Percentiles rank a stretch among this genome's conserved stretches.
Evolutionary conservation across 2,113 vertebrate genomes (phyloP).

Genomic region (Gallinago jamesoni): DNA sequence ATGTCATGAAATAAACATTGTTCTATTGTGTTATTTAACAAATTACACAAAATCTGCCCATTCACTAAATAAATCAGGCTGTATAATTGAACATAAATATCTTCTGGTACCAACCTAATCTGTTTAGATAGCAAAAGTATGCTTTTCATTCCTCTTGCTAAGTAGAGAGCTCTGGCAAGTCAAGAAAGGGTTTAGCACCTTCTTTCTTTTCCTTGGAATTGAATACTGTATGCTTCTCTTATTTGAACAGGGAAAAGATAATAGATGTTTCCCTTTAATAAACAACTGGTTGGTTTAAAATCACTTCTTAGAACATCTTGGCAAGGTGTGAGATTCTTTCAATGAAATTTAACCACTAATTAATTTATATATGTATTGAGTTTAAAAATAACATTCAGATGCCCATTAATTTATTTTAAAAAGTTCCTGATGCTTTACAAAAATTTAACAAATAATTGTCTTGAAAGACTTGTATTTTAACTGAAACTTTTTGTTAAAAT

Average conservation of each 20-base stretch:
- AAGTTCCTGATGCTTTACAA: not conserved
- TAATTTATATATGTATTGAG: not conserved
- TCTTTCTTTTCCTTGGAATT: not conserved
- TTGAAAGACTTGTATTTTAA: not conserved
- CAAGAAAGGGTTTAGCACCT: not conserved
- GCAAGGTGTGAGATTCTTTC: not conserved
- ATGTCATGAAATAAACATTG: not conserved
- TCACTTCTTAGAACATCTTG: not conserved
- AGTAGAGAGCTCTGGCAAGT: not conserved
- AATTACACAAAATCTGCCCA: constrained; percentile 8
- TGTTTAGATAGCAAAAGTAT: not conserved
- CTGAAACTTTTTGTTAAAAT: not conserved
- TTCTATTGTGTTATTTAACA: constrained; percentile 19
- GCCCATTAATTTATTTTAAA: not conserved
- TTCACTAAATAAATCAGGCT: constrained; percentile 4
- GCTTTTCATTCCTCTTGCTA: not conserved
- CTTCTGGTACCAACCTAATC: not conserved
- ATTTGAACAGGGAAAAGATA: not conserved
- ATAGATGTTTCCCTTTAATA: not conserved
- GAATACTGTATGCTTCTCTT: not conserved
- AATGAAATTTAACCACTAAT: not conserved
- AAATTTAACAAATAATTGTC: not conserved
- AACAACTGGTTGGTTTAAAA: not conserved
- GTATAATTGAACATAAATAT: constrained; percentile 16
- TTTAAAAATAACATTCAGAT: not conserved